A percentile compares a stretch with the other conserved stretches of the same genome.
These are phyloP conservation scores for Sylvicola cinctus DNA, from an alignment of 2,888 invertebrate species.

Conservation along the genomic window DNA sequence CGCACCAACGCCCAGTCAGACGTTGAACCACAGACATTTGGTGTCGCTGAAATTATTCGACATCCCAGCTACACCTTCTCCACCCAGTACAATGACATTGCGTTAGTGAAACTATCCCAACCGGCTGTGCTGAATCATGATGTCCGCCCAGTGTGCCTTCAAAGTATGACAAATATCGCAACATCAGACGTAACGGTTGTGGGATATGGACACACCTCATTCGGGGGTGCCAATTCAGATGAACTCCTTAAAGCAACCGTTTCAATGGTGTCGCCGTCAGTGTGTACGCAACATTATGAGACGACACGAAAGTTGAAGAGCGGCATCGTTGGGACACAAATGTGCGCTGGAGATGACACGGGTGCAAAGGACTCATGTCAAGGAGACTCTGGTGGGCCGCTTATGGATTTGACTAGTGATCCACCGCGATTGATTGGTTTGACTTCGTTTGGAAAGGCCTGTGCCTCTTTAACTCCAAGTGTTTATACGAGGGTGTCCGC, in stretches of 20 bases:
- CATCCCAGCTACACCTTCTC: slow-evolving; percentile 35
- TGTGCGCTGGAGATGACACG: slow-evolving; percentile 1
- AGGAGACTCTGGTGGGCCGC: slow-evolving; percentile 2
- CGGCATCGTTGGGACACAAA: slow-evolving; percentile 1
- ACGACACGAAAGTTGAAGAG: slow-evolving; percentile 5
- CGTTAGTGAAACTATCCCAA: slow-evolving; percentile 31
- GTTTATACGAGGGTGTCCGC: slow-evolving; percentile 13
- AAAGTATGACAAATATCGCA: slow-evolving; percentile 20
- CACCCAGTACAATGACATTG: slow-evolving; percentile 41
- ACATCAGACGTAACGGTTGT: slow-evolving; percentile 30
- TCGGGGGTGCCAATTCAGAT: slow-evolving; percentile 18
- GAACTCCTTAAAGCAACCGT: slow-evolving; percentile 18
- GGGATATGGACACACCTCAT: slow-evolving; percentile 37
- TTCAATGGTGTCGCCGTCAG: slow-evolving; percentile 16
- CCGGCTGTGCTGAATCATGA: slow-evolving; percentile 20
- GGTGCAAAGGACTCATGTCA: slow-evolving; percentile 3
- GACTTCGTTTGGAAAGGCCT: slow-evolving; percentile 13
- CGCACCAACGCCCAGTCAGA: slow-evolving; percentile 10
- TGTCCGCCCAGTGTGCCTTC: slow-evolving; percentile 37
- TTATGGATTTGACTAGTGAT: not conserved
- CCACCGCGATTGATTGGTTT: slow-evolving; percentile 12
- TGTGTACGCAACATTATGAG: slow-evolving; percentile 15
- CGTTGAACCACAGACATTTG: slow-evolving; percentile 11
- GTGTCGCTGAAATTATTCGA: slow-evolving; percentile 12
- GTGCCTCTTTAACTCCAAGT: slow-evolving; percentile 11